Base-by-base conservation (phyloP, 2,113 vertebrate species). In the Gymnarchus niloticus region DNA sequence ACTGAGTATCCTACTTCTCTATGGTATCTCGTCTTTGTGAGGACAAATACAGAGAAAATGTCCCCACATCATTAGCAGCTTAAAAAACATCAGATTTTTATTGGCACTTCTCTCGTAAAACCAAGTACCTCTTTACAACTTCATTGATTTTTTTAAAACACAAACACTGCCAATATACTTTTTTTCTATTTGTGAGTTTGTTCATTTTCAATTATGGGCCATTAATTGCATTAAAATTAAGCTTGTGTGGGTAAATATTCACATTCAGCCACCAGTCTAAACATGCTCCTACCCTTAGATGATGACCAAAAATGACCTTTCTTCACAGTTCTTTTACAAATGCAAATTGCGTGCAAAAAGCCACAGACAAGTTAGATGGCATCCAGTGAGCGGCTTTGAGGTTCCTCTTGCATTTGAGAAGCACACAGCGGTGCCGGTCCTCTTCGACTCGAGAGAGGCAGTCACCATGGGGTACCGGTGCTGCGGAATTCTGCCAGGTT, bases 311-410 rank as follows among this genome's bases (percentile, higher is more conserved):
- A 48, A 48, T 78, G 37, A 78, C 76, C 37, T 78, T 46, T 78
- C 44, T 48, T 78, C 23, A 37, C 23, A 78, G 46, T 33, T 69
- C 61, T 69, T 37, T 33, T 69, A 33, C 10, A 69, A 69, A 69
- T 69, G 61, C 61, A 37, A 37, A 69, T 69, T 69, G 28, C 6
- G 37, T 69, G 61, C 73, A 77, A 44, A 77, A 44, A n/a, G 41
- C 76, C 21, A 37, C 76, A 78, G 44, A 78, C 46, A 41, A 46
- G 33, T 78, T 78, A 46, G 76, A 78, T 78, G 76, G 76, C n/a
- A 21, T 78, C 21, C 21, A n/a, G 76, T 21, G 23, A 78, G 44
- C 37, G 51, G 56, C 33, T 85, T 77, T 85, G 61, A 12, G 73
- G 25, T 56, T 46, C 10, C 61, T 48, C 48, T 73, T 49, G 52